phyloP scores from a whole-genome alignment of 2,113 vertebrate genomes.

The Myiozetetes cayanensis region DNA sequence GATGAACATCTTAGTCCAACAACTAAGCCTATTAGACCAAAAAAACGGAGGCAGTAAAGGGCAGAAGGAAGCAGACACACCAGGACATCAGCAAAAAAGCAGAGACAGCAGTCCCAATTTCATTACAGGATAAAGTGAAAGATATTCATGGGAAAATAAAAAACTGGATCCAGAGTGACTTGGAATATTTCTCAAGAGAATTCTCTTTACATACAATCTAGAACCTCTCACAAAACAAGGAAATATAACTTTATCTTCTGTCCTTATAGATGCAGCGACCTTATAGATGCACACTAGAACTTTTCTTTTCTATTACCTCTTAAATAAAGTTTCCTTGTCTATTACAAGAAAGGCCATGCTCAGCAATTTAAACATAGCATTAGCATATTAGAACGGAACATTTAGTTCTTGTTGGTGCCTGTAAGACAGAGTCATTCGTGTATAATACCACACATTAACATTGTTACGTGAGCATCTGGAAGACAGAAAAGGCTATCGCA shows the following conservation, averaged over 20 bases:
- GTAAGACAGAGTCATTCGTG: neutral
- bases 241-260: neutral
- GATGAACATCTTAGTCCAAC: neutral
- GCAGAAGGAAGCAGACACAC: neutral
- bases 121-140: neutral
- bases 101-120: neutral
- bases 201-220: neutral
- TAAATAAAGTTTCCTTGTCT: neutral
- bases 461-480: neutral
- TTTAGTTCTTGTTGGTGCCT: neutral
- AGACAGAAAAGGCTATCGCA: neutral
- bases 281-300: neutral
- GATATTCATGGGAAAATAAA: neutral
- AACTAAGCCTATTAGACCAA: neutral
- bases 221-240: neutral
- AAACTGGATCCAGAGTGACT: neutral
- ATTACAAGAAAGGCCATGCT: conserved; percentile 13
- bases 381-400: neutral
- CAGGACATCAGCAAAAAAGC: neutral
- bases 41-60: neutral
- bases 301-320: conserved; percentile 4
- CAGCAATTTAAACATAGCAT: neutral
- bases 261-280: neutral
- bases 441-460: neutral
- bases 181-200: neutral